Evolutionary conservation across 2,888 invertebrate species (phyloP).

Genomic region (Frankliniella intonsa): DNA sequence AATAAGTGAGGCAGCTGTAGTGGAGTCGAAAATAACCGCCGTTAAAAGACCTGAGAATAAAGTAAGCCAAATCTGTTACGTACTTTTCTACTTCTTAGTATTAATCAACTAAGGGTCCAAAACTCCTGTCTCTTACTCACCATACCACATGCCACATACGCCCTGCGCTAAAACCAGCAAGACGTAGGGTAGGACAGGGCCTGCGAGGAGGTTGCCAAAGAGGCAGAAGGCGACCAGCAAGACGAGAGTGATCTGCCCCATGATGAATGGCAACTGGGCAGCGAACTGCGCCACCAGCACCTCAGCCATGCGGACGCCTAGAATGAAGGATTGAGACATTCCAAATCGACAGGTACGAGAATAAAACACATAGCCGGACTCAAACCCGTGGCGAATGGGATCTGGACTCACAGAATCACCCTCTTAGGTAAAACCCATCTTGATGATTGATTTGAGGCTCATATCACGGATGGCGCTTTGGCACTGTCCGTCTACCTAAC

Average conservation of each 20-base stretch:
- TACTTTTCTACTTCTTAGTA: no score
- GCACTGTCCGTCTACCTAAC: no score
- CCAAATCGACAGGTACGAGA: no score
- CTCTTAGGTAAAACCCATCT: no score
- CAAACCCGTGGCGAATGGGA: no score
- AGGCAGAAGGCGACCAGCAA: background rate
- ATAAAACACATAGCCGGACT: no score
- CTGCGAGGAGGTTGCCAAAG: background rate
- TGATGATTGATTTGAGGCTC: no score
- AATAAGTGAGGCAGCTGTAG: background rate
- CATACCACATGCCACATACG: slow-evolving; percentile 17
- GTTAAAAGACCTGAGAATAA: background rate
- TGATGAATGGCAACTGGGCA: background rate
- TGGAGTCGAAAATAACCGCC: background rate
- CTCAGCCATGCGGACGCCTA: background rate
- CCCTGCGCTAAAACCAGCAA: background rate
- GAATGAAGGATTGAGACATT: background rate
- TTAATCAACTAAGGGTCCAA: no score
- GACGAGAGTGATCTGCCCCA: background rate
- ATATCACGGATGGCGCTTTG: no score
- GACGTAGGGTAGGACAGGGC: background rate
- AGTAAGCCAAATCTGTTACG: no score
- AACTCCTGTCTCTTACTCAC: background rate
- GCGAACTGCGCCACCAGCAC: slow-evolving; percentile 9
- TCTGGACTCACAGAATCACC: no score